Evolutionary conservation across 2,113 vertebrate genomes (phyloP).

Genomic region (Chroicocephalus ridibundus): DNA sequence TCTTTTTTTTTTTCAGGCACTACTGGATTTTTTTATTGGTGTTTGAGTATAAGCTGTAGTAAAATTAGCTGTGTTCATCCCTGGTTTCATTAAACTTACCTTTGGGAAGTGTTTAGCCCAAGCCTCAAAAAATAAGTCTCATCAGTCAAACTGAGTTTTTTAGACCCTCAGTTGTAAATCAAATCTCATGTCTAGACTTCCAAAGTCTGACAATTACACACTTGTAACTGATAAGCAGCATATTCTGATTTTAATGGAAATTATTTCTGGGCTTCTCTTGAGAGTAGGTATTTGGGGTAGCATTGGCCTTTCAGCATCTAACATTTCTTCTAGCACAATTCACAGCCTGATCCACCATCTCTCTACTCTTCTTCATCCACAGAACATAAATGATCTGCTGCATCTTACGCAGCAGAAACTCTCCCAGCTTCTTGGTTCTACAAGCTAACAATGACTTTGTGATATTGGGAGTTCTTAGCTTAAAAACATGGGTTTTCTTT

Average conservation of each 20-base stretch:
- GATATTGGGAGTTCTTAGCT: not conserved
- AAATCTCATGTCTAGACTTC: not conserved
- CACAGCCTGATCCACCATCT: not conserved
- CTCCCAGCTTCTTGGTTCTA: not conserved
- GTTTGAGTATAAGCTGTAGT: not conserved
- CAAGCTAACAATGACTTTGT: not conserved
- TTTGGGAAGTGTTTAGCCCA: not conserved
- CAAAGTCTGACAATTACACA: not conserved
- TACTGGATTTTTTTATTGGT: not conserved
- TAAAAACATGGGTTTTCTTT: not conserved
- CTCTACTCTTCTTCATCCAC: not conserved
- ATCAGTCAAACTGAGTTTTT: not conserved
- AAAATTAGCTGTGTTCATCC: not conserved
- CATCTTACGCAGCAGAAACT: not conserved
- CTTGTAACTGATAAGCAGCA: not conserved
- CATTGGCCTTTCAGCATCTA: not conserved
- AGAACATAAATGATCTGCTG: not conserved
- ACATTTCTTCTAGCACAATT: not conserved
- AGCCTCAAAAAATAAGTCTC: not conserved
- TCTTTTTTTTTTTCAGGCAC: not conserved
- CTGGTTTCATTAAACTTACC: not conserved
- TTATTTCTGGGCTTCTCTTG: not conserved
- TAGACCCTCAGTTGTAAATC: not conserved
- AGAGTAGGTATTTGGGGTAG: not conserved
- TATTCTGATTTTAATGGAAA: not conserved